Base-by-base conservation (phyloP, 2,888 invertebrate species). In the Apamea anceps region DNA sequence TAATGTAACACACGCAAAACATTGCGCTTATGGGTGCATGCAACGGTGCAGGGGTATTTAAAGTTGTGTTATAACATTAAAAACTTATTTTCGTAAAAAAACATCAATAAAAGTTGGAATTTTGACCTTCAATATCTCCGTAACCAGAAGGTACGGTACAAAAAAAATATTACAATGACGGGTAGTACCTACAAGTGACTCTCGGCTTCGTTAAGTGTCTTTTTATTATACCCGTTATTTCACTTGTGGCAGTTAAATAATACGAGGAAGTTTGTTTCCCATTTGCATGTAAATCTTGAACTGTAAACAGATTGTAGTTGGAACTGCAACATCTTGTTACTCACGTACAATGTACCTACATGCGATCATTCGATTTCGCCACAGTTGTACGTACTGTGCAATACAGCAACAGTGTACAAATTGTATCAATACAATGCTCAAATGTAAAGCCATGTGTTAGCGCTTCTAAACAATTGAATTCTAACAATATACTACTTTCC, bases 211-310 rank as follows among this genome's bases (percentile, higher is more conserved):
- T 57, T 57, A 57, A 57, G 54, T 2, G 3, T 57, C 0, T 57
- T 25, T 57, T 57, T 57, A 57, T 57, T 57, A 57, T 10, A 57
- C 3, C 8, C n/a, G 57, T n/a, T 60, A 77, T 85, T 62, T 67
- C 72, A 67, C 37, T 63, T 72, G 28, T 68, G 48, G 60, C 32
- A 72, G 45, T 63, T 60, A 75, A 78, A 78, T 82, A 76, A 54
- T 54, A 63, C 28, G 71, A 67, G 37, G 45, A 62, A 72, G 1
- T 72, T 65, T 28, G 68, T 76, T 82, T 72, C 37, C 60, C 25
- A 82, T 75, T 75, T 65, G 48, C 21, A 81, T 85, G 67, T 67
- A 72, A 80, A 57, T 77, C 57, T 77, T 72, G 68, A 74, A 72
- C 60, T 62, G n/a, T 62, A 54, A 72, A 77, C 51, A 62, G 63